phyloP scores from a whole-genome alignment of 2,888 invertebrate genomes.

The Brachynemurus nebulosus region DNA sequence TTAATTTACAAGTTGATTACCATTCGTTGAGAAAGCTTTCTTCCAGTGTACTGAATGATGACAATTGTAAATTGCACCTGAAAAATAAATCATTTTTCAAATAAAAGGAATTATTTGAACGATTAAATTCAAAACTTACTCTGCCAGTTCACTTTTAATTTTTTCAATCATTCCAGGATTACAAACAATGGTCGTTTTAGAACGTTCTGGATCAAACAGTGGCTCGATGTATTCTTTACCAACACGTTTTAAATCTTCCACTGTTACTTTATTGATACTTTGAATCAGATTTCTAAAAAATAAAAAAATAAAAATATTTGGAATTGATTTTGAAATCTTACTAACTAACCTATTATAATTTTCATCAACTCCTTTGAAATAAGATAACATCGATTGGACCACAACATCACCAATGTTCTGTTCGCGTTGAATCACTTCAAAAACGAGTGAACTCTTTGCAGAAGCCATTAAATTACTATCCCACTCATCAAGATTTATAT shows the following conservation, averaged over 20 bases:
- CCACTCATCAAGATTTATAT: conserved; percentile 34
- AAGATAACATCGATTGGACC: conserved; percentile 54
- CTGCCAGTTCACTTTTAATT: conserved; percentile 47
- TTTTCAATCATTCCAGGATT: conserved; percentile 61
- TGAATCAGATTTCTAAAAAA: conserved; percentile 45
- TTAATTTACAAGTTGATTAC: too few relatives aligned
- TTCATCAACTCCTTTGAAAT: conserved; percentile 50
- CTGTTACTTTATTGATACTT: conserved; percentile 48
- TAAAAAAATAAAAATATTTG: conserved; percentile 11
- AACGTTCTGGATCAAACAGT: conserved; percentile 45
- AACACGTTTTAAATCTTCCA: conserved; percentile 47
- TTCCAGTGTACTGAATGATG: not conserved
- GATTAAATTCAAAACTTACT: conserved; percentile 33
- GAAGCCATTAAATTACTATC: conserved; percentile 64
- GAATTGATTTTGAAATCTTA: conserved; percentile 3
- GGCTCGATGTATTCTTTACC: conserved; percentile 56
- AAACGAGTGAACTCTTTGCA: conserved; percentile 75
- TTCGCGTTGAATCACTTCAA: conserved; percentile 69
- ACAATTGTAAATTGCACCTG: not conserved
- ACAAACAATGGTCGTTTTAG: conserved; percentile 60
- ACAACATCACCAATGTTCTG: conserved; percentile 64
- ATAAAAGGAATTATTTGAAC: not conserved
- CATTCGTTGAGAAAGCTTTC: too few relatives aligned
- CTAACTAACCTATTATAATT: conserved; percentile 47
- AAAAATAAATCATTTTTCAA: not conserved